These are phyloP conservation scores for Ptilorrhoa leucosticta DNA, from an alignment of 2,113 vertebrate genomes.

Conservation along the genomic window DNA sequence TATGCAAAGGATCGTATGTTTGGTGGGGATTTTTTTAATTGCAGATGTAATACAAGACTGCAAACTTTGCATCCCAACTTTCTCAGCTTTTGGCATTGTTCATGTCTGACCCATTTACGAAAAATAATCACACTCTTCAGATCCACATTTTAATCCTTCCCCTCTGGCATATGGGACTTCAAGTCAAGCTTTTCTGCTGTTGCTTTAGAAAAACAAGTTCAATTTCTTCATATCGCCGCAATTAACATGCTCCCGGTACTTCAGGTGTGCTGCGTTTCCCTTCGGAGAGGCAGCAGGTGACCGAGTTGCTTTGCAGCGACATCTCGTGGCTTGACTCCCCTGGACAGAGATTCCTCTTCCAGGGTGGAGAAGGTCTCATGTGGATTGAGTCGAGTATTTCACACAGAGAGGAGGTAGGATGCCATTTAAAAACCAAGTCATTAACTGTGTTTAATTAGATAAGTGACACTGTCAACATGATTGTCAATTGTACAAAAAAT, in stretches of 20 bases:
- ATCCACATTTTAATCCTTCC: neutral
- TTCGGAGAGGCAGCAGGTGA: neutral
- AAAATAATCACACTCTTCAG: neutral
- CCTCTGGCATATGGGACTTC: neutral
- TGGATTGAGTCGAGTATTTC: neutral
- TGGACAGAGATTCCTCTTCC: neutral
- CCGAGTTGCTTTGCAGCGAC: neutral
- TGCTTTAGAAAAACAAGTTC: neutral
- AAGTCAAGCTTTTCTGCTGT: neutral
- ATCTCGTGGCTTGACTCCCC: neutral
- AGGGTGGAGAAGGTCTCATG: neutral
- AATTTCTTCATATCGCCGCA: neutral
- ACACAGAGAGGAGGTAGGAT: neutral
- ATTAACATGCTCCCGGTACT: neutral
- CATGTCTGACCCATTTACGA: neutral
- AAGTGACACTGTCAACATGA: neutral
- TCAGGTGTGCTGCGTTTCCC: neutral
- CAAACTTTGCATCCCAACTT: neutral
- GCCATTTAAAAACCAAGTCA: neutral
- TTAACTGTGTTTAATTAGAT: neutral
- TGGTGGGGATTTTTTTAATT: neutral
- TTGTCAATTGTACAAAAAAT: neutral
- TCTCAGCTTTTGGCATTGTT: neutral
- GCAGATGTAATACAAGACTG: neutral
- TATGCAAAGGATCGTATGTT: neutral